Conservation (phyloP, 2,888 invertebrate genomes). For the Opisthograptis luteolata region DNA sequence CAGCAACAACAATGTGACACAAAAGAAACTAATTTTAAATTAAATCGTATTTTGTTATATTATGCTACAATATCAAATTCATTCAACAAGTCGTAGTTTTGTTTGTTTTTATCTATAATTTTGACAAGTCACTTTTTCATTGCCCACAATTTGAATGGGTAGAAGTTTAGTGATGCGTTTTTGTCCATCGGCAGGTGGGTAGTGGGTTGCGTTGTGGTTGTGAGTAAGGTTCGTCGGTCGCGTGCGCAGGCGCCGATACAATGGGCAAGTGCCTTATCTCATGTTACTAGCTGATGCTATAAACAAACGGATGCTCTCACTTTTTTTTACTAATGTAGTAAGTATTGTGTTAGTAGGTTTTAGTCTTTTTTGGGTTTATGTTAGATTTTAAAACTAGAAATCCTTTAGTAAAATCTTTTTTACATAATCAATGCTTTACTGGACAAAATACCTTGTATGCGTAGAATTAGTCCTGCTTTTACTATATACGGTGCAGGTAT, state of each 20-base stretch:
- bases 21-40: too few relatives aligned
- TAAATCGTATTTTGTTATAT: background rate
- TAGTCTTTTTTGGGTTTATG: too few relatives aligned
- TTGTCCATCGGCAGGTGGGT: slow-evolving; percentile 31
- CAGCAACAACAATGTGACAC: too few relatives aligned
- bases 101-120: slow-evolving; percentile 9
- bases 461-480: too few relatives aligned
- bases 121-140: slow-evolving; percentile 17
- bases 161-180: slow-evolving; percentile 16
- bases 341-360: background rate
- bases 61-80: slow-evolving; percentile 2
- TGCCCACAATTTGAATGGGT: slow-evolving; percentile 23
- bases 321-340: slow-evolving; percentile 17
- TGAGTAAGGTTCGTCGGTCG: slow-evolving; percentile 59
- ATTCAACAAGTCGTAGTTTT: slow-evolving; percentile 10
- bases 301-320: slow-evolving; percentile 22
- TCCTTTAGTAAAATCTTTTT: too few relatives aligned
- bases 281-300: slow-evolving; percentile 24
- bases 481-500: too few relatives aligned
- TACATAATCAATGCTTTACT: too few relatives aligned
- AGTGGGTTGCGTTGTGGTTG: too few relatives aligned
- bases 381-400: too few relatives aligned
- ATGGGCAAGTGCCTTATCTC: slow-evolving; percentile 31
- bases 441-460: too few relatives aligned
- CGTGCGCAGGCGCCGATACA: slow-evolving; percentile 46